phyloP scores from a whole-genome alignment of 1,140 invertebrate species.

The Plutomurus gul region DNA sequence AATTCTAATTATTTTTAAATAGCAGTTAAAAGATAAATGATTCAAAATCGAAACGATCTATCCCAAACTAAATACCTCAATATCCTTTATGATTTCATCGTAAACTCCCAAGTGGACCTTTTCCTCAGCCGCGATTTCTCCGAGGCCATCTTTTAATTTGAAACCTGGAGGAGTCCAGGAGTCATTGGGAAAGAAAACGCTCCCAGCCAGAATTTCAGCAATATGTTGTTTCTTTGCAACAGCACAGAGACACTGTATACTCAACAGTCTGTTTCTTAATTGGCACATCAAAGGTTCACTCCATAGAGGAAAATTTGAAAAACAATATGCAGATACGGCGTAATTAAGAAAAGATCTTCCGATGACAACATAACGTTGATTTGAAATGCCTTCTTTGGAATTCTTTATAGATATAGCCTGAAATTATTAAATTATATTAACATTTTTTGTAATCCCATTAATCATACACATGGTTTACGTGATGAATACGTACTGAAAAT shows the following conservation, averaged over 20 bases:
- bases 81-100: conserved; percentile 54
- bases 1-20: too few relatives aligned
- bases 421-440: background rate
- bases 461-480: too few relatives aligned
- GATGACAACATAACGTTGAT: background rate
- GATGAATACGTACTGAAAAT: too few relatives aligned
- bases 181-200: conserved; percentile 67
- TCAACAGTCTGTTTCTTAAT: conserved; percentile 37
- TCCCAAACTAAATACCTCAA: conserved; percentile 27
- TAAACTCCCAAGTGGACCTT: conserved; percentile 60
- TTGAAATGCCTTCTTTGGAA: conserved; percentile 36
- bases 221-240: conserved; percentile 63
- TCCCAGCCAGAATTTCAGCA: conserved; percentile 61
- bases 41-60: background rate
- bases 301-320: background rate
- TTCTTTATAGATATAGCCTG: background rate
- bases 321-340: background rate
- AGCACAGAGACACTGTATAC: conserved; percentile 65
- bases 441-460: too few relatives aligned
- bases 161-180: conserved; percentile 73
- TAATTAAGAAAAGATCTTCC: conserved; percentile 32
- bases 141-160: conserved; percentile 49
- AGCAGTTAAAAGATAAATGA: too few relatives aligned
- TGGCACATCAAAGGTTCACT: conserved; percentile 33
- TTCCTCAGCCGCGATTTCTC: conserved; percentile 56